Base-by-base conservation (phyloP, 1,140 invertebrate species). In the Hypothenemus hampei region DNA sequence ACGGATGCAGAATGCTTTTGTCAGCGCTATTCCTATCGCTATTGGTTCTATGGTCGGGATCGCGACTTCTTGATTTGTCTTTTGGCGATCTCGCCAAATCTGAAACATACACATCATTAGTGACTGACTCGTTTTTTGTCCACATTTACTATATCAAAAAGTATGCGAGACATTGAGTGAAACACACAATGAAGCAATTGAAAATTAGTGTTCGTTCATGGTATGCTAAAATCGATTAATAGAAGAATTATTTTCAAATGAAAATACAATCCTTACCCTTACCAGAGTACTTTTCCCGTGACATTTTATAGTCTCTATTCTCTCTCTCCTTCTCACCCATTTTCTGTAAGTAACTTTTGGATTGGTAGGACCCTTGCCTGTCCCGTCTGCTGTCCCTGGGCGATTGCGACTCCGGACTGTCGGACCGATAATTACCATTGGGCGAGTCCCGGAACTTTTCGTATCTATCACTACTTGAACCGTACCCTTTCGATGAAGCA, bases 311-410 rank as follows among this genome's bases (percentile, higher is more conserved):
- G 80, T 89, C 84, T 88, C 82, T 85, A 79, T 82, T 84, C 81
- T 91, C 90, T 83, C 89, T 89, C 83, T 91, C 88, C 82, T 89
- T 89, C 76, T 90, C 84, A 61, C 83, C 79, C 73, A 82, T 78
- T 77, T 86, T 85, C 66, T 89, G 83, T 72, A 88, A 72, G 77
- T 87, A 86, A 72, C 76, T 77, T 76, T 89, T 89, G 70, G 84
- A 81, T 68, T 81, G 80, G 73, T 90, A 88, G 59, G 79, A 77
- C 71, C 83, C 78, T 62, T 86, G 83, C 63, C 81, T 76, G 66
- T 87, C 82, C 71, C 83, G 78, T 62, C 86, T 83, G 62, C 81
- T 76, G 66, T 87, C 82, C 64, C 81, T 75, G 41, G 84, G 81
- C 53, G 81, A 75, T 72, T 81, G 76, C 66, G 84, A 78, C 68